Evolutionary conservation across 2,888 invertebrate genomes (phyloP).

Genomic region (Phortica okadai): DNA sequence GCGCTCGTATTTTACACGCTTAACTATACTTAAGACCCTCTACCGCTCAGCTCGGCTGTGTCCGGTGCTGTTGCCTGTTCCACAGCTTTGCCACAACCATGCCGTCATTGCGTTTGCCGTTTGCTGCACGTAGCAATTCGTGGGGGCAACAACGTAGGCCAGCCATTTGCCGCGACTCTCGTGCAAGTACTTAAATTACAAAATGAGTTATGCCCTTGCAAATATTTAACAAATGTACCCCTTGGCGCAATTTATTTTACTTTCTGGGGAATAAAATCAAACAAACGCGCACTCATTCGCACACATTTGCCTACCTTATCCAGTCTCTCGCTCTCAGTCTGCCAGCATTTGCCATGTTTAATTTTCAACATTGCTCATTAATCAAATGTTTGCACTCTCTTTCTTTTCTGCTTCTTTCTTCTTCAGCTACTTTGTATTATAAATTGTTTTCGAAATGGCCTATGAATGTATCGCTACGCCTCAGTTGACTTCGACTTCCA

Average conservation of each 20-base stretch:
- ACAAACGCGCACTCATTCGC: background rate
- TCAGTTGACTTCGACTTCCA: background rate
- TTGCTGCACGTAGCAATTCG: background rate
- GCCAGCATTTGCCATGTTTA: slow-evolving; percentile 32
- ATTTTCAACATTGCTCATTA: slow-evolving; percentile 50
- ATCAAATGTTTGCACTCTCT: slow-evolving; percentile 47
- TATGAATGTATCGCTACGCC: slow-evolving; percentile 43
- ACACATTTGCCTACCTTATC: slow-evolving; percentile 8
- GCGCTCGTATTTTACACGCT: slow-evolving; percentile 64
- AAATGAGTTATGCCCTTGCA: slow-evolving; percentile 54
- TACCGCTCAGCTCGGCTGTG: slow-evolving; percentile 9
- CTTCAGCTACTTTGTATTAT: slow-evolving; percentile 43
- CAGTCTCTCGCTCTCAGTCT: background rate
- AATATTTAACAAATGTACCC: slow-evolving; percentile 43
- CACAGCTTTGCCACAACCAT: slow-evolving; percentile 25
- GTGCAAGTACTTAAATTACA: slow-evolving; percentile 56
- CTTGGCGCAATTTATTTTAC: slow-evolving; percentile 18
- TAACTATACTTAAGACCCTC: slow-evolving; percentile 44
- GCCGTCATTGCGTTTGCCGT: background rate
- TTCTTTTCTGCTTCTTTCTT: slow-evolving; percentile 26
- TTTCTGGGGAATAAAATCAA: slow-evolving; percentile 15
- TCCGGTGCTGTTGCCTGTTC: slow-evolving; percentile 41
- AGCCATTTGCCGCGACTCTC: slow-evolving; percentile 12
- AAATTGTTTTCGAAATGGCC: slow-evolving; percentile 55
- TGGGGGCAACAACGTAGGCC: background rate